Evolutionary conservation across 2,113 vertebrate species (phyloP).

Genomic region (Eira barbara): DNA sequence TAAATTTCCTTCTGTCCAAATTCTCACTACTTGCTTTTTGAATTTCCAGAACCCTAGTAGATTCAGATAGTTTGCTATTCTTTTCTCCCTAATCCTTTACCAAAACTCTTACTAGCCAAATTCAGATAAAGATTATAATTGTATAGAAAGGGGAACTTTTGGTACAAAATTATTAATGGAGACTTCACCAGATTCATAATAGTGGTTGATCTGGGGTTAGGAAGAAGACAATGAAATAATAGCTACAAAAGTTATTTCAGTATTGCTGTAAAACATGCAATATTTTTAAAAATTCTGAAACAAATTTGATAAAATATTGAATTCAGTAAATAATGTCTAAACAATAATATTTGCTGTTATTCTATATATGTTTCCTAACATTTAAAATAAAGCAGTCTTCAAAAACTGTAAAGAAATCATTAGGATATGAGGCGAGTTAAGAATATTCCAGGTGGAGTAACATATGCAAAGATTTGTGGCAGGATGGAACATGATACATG

Average conservation of each 20-base stretch:
- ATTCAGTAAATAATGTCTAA: not conserved
- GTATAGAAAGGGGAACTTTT: not conserved
- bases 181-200: not conserved
- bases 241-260: not conserved
- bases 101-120: not conserved
- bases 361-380: not conserved
- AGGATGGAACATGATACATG: not conserved
- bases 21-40: not conserved
- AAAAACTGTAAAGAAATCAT: not conserved
- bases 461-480: not conserved
- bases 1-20: not conserved
- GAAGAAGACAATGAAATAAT: not conserved
- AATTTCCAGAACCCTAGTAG: not conserved
- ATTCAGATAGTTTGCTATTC: not conserved
- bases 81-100: not conserved
- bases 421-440: not conserved
- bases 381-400: not conserved
- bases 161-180: not conserved
- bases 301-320: conserved; percentile 15
- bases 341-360: not conserved
- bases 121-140: conserved; percentile 6
- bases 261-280: not conserved
- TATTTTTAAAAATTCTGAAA: not conserved
- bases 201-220: not conserved
- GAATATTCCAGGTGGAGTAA: not conserved